Evolutionary conservation across 2,888 invertebrate genomes (phyloP).

Genomic region (Ariolimax columbianus): DNA sequence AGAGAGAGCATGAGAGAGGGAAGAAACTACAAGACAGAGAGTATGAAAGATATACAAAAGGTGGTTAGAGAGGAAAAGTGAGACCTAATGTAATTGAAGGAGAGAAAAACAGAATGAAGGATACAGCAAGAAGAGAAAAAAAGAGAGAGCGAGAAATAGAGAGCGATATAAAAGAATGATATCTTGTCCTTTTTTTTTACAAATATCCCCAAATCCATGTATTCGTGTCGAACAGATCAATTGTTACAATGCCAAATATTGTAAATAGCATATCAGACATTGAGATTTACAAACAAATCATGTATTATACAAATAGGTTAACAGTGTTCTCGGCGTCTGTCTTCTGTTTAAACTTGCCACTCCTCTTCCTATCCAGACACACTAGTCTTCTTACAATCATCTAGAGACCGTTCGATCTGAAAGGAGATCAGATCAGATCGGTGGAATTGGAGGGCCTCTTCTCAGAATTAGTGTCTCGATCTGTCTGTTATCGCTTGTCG

Average conservation of each 20-base stretch:
- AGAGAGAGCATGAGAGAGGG: too few species aligned
- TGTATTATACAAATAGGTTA: neutral
- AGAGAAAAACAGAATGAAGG: too few species aligned
- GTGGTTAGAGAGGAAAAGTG: too few species aligned
- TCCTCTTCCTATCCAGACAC: neutral
- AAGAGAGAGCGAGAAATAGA: too few species aligned
- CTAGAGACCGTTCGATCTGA: neutral
- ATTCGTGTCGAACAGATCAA: too few species aligned
- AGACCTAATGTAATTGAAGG: too few species aligned
- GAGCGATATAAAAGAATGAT: too few species aligned
- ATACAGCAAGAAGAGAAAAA: too few species aligned
- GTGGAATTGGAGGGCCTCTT: neutral
- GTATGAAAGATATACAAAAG: too few species aligned
- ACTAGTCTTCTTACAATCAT: neutral
- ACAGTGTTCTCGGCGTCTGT: neutral
- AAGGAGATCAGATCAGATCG: neutral
- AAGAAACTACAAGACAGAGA: too few species aligned
- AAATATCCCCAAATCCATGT: too few species aligned
- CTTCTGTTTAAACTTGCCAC: neutral
- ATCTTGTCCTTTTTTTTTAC: too few species aligned
- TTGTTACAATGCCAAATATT: neutral
- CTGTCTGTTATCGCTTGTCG: conserved; percentile 6
- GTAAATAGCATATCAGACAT: neutral
- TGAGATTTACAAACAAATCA: neutral
- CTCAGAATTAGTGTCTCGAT: neutral